A percentile compares a stretch with the other conserved stretches of the same genome.
Conservation (phyloP, 2,888 invertebrate genomes). For the Bembecia ichneumoniformis region DNA sequence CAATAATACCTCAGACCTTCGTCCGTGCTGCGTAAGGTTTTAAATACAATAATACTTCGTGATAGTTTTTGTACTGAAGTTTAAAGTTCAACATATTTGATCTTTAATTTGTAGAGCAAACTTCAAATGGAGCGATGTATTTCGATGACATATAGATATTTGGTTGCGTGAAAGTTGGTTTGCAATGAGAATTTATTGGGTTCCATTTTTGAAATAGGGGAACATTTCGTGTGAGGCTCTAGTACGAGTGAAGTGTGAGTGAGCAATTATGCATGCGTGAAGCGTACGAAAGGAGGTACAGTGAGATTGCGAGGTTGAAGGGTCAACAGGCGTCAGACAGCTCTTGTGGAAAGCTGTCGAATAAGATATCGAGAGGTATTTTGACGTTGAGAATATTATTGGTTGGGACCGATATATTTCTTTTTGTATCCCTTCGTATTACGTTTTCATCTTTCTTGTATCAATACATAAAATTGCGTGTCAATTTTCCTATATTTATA, state of each 20-base stretch:
- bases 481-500: conserved; percentile 1
- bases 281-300: conserved; percentile 37
- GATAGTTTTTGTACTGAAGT: conserved; percentile 23
- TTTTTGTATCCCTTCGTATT: conserved; percentile 4
- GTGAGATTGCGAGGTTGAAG: conserved; percentile 43
- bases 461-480: too few species aligned
- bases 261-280: conserved; percentile 49
- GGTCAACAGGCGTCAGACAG: conserved; percentile 51
- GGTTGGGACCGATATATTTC: conserved; percentile 4
- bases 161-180: conserved; percentile 2
- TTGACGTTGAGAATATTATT: conserved; percentile 6
- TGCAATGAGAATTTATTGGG: background rate
- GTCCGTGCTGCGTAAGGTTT: too few species aligned
- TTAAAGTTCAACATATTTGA: conserved; percentile 57
- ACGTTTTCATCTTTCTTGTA: too few species aligned
- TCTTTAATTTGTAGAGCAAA: conserved; percentile 28
- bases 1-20: conserved; percentile 2
- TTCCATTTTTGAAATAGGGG: background rate
- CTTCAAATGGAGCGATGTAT: conserved; percentile 1
- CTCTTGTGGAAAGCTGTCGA: conserved; percentile 31
- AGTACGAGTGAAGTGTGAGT: conserved; percentile 13
- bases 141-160: conserved; percentile 1
- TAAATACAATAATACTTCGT: too few species aligned
- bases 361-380: conserved; percentile 36
- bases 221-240: conserved; percentile 23